These are phyloP conservation scores for Neocrepidodera transversa DNA, from an alignment of 2,888 invertebrate species.

Conservation along the genomic window DNA sequence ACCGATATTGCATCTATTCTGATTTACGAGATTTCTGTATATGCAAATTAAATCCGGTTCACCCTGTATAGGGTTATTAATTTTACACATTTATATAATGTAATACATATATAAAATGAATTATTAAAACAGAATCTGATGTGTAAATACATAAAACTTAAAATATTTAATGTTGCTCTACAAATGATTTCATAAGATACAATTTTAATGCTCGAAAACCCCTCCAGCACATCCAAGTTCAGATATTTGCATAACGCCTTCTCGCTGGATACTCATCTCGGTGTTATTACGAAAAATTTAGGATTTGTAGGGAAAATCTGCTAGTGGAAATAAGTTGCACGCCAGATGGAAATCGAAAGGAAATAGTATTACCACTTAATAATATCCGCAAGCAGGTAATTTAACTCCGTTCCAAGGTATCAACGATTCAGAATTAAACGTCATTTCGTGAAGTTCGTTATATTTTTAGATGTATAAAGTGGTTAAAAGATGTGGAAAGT, in stretches of 20 bases:
- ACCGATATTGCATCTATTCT: too few relatives aligned
- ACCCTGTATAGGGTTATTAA: too few relatives aligned
- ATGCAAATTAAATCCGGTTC: too few relatives aligned
- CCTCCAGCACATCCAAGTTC: constrained; percentile 24
- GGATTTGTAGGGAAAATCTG: constrained; percentile 17
- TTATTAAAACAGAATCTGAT: too few relatives aligned
- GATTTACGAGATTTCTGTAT: too few relatives aligned
- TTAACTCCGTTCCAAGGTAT: constrained; percentile 4
- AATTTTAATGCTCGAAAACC: constrained; percentile 22
- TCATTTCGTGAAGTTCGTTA: constrained; percentile 1
- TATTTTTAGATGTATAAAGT: background rate
- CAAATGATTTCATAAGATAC: constrained; percentile 26
- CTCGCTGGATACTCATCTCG: constrained; percentile 20
- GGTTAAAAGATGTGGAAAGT: background rate
- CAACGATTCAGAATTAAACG: background rate
- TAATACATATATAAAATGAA: too few relatives aligned
- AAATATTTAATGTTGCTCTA: constrained; percentile 22
- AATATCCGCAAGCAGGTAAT: constrained; percentile 12
- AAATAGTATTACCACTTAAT: constrained; percentile 25
- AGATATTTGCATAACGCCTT: constrained; percentile 18
- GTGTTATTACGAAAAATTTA: constrained; percentile 24
- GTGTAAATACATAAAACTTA: too few relatives aligned
- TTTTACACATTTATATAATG: too few relatives aligned
- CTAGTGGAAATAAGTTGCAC: constrained; percentile 21
- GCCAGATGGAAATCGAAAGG: constrained; percentile 24